Percentiles rank a stretch among this genome's conserved stretches.
These are phyloP conservation scores for Cladopsammia gracilis DNA, from an alignment of 64 coral and sea anemone species.

Conservation along the genomic window DNA sequence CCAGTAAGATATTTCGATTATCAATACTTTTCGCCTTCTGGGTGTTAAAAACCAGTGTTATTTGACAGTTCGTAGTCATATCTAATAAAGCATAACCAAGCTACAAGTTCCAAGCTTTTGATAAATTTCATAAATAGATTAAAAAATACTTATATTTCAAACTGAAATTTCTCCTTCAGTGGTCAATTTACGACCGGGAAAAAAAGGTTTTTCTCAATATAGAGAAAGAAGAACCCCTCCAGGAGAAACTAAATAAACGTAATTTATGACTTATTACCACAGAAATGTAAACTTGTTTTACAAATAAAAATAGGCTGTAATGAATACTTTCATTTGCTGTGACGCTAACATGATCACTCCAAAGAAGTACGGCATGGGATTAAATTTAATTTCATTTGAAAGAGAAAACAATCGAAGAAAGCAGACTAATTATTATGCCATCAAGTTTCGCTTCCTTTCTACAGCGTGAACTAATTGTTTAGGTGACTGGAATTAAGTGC, in stretches of 20 bases:
- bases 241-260: too few species aligned
- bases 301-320: neutral
- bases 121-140: neutral
- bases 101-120: neutral
- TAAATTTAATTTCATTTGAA: neutral
- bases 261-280: neutral
- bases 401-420: neutral
- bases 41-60: neutral
- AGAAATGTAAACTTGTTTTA: neutral
- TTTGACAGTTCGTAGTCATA: slow-evolving; percentile 11
- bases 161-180: too few species aligned
- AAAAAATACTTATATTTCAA: too few species aligned
- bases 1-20: neutral
- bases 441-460: neutral
- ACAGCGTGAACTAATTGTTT: neutral
- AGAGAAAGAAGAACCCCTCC: too few species aligned
- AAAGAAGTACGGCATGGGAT: neutral
- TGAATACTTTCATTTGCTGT: neutral
- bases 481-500: neutral
- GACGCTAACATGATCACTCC: neutral
- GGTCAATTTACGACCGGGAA: too few species aligned
- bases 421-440: neutral
- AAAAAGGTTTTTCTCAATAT: too few species aligned
- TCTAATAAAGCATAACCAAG: slow-evolving; percentile 22
- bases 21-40: neutral